Conservation (phyloP, 2,113 vertebrate species). For the Dicentrarchus labrax region DNA sequence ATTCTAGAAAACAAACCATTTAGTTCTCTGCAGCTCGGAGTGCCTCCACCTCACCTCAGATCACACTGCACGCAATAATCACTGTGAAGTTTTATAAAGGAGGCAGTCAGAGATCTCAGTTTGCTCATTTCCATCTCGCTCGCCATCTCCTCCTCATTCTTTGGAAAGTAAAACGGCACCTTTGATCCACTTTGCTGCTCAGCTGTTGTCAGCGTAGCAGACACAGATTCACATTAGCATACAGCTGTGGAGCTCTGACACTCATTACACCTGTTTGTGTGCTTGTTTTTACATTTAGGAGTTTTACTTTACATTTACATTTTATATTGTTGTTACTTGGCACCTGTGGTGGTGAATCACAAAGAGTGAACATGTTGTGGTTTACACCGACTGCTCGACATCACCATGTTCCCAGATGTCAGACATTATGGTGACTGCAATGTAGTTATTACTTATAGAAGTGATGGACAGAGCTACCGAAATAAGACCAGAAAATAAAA, state of each 20-base stretch:
- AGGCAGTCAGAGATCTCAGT: neutral
- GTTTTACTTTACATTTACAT: neutral
- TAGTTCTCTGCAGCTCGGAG: neutral
- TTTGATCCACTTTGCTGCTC: slow-evolving; percentile 8
- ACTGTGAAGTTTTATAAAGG: neutral
- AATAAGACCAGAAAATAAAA: too few species aligned
- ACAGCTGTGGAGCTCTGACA: neutral
- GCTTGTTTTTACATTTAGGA: too few species aligned
- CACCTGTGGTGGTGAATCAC: neutral
- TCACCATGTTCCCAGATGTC: too few species aligned
- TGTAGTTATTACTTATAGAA: neutral
- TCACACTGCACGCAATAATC: neutral
- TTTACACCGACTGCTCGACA: neutral
- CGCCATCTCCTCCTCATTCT: neutral
- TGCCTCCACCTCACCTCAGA: neutral
- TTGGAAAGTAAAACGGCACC: neutral
- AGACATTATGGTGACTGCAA: neutral
- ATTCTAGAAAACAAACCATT: slow-evolving; percentile 1
- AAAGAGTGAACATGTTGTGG: neutral
- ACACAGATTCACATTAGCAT: slow-evolving; percentile 5
- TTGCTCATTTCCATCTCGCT: neutral
- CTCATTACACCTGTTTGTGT: too few species aligned
- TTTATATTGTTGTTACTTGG: neutral
- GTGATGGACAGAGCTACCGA: neutral
- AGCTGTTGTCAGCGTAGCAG: neutral